Conservation (phyloP, 2,888 invertebrate genomes). For the Euclidia mi region DNA sequence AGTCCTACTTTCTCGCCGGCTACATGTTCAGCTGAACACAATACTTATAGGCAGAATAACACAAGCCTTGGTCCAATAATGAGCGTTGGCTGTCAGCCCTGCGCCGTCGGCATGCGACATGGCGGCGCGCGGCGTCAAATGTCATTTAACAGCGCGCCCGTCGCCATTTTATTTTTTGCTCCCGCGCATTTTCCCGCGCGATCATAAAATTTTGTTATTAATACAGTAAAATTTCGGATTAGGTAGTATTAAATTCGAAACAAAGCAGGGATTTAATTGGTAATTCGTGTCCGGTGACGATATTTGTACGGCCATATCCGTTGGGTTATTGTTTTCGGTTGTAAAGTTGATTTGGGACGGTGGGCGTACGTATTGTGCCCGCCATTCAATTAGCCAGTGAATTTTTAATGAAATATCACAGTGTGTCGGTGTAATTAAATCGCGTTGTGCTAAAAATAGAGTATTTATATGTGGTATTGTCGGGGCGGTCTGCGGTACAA, state of each 20-base stretch:
- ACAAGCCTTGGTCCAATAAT: not conserved
- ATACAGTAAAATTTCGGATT: slow-evolving; percentile 89
- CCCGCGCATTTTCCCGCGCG: slow-evolving; percentile 74
- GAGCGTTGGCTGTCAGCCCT: slow-evolving; percentile 5
- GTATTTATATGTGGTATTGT: slow-evolving; percentile 48
- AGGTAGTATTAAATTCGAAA: slow-evolving; percentile 87
- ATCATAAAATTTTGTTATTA: slow-evolving; percentile 86
- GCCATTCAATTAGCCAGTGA: slow-evolving; percentile 57
- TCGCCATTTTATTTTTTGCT: slow-evolving; percentile 75
- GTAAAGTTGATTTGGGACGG: slow-evolving; percentile 58
- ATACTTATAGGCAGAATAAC: not conserved
- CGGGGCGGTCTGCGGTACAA: slow-evolving; percentile 28
- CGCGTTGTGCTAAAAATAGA: slow-evolving; percentile 47
- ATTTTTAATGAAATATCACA: slow-evolving; percentile 58
- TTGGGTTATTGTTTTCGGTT: slow-evolving; percentile 68
- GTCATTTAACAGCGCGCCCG: slow-evolving; percentile 77
- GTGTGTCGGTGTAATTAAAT: slow-evolving; percentile 54
- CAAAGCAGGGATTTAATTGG: slow-evolving; percentile 88
- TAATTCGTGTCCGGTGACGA: slow-evolving; percentile 68
- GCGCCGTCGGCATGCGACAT: slow-evolving; percentile 37
- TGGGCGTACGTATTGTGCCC: slow-evolving; percentile 27
- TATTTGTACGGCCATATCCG: slow-evolving; percentile 64
- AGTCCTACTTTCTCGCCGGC: too few species aligned
- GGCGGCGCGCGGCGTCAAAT: slow-evolving; percentile 67
- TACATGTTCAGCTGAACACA: too few species aligned